Evolutionary conservation across 2,113 vertebrate genomes (phyloP).

Genomic region (Amazona vittata): DNA sequence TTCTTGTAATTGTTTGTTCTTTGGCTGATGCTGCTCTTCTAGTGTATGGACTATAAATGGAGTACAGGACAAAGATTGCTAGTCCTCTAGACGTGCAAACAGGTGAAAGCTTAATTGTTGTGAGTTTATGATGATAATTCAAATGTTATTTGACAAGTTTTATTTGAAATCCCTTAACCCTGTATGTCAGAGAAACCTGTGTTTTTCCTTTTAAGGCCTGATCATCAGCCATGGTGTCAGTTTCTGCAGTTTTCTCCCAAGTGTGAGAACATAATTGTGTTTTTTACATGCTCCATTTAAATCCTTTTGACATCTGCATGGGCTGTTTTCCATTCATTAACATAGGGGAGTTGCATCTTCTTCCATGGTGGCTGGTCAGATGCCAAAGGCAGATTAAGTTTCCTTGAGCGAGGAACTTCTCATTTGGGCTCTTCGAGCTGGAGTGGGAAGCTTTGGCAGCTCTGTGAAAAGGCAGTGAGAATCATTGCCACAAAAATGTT

Average conservation of each 20-base stretch:
- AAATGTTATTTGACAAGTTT: neutral
- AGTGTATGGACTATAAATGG: neutral
- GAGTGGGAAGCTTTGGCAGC: constrained; percentile 32
- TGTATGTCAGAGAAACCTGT: neutral
- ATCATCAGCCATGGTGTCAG: neutral
- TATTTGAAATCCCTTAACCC: neutral
- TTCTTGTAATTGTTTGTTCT: neutral
- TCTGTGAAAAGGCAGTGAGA: neutral
- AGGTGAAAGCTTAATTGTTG: neutral
- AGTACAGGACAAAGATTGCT: fast-evolving
- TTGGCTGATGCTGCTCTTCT: neutral
- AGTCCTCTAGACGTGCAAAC: neutral
- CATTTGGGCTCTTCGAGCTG: neutral
- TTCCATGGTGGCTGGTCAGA: constrained; percentile 54
- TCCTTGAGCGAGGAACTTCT: constrained; percentile 37
- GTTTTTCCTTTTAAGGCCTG: constrained; percentile 16
- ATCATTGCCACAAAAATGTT: constrained; percentile 16
- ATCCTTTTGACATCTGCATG: constrained; percentile 51
- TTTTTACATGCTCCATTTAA: constrained; percentile 50
- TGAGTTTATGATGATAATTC: neutral
- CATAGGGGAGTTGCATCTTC: constrained; percentile 53
- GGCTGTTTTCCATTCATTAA: constrained; percentile 61
- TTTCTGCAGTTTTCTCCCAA: constrained; percentile 28
- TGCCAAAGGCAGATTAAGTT: constrained; percentile 41
- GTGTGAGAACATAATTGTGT: constrained; percentile 45